Conservation (phyloP, 1,140 invertebrate genomes). For the Leptestheria dahalacensis region DNA sequence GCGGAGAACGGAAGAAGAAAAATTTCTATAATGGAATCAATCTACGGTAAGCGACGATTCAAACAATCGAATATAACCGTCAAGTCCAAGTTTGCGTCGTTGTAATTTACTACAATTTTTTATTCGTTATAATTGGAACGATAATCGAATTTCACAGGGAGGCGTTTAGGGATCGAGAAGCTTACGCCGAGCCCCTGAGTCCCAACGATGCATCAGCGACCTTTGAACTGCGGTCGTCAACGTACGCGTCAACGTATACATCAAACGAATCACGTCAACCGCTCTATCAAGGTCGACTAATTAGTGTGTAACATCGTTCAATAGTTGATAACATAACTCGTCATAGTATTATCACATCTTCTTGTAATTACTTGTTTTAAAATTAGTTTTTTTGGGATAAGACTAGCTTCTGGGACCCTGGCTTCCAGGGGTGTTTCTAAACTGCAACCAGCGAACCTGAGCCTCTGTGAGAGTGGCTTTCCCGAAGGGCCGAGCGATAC, state of each 20-base stretch:
- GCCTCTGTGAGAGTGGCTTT: too few relatives aligned
- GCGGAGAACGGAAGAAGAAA: constrained; percentile 10
- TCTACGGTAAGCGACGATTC: background rate
- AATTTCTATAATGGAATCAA: constrained; percentile 15
- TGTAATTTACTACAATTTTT: background rate
- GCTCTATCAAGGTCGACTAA: constrained; percentile 6
- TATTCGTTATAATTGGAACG: background rate
- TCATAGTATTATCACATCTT: too few relatives aligned
- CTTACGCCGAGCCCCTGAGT: constrained; percentile 8
- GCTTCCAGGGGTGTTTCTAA: too few relatives aligned
- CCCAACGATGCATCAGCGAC: constrained; percentile 9
- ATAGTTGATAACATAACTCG: too few relatives aligned
- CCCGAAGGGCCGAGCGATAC: too few relatives aligned
- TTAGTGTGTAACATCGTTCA: too few relatives aligned
- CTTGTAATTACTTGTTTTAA: background rate
- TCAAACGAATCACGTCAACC: constrained; percentile 10
- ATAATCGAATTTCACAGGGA: background rate
- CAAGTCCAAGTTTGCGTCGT: too few relatives aligned
- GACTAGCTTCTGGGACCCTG: too few relatives aligned
- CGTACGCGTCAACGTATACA: background rate
- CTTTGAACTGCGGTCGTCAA: constrained; percentile 11
- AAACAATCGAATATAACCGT: background rate
- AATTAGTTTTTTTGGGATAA: too few relatives aligned
- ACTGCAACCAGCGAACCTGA: too few relatives aligned
- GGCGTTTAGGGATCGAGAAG: constrained; percentile 2